phyloP scores from a whole-genome alignment of 2,888 invertebrate genomes.

The Cinara cedri region DNA sequence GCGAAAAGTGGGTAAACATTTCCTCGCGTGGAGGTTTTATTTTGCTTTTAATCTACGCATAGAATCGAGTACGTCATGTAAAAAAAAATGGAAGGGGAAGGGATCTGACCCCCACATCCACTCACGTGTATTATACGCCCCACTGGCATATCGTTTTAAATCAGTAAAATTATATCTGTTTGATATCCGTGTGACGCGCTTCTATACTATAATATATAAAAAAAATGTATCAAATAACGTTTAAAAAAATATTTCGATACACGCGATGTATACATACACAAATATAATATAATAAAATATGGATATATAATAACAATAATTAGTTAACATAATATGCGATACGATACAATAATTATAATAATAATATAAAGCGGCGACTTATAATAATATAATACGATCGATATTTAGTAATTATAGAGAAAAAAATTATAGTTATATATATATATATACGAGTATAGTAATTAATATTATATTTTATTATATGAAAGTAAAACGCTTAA shows the following conservation, averaged over 20 bases:
- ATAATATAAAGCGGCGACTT: slow-evolving; percentile 18
- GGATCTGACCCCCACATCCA: too few species aligned
- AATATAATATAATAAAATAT: too few species aligned
- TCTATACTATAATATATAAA: background rate
- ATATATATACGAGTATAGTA: too few species aligned
- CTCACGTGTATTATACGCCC: too few species aligned
- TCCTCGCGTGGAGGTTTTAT: too few species aligned
- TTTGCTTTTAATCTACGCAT: too few species aligned
- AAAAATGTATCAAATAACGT: slow-evolving; percentile 30
- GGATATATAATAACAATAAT: slow-evolving; percentile 46
- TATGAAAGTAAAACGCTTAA: slow-evolving; percentile 14
- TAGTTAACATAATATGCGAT: slow-evolving; percentile 40
- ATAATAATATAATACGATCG: background rate
- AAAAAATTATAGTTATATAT: too few species aligned
- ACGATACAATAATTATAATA: slow-evolving; percentile 27
- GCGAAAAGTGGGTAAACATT: too few species aligned
- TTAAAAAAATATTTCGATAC: background rate
- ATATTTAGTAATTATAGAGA: slow-evolving; percentile 33
- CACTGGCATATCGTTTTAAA: background rate
- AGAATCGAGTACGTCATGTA: too few species aligned
- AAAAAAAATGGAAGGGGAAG: too few species aligned
- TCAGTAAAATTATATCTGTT: background rate
- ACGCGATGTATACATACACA: too few species aligned
- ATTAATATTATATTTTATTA: slow-evolving; percentile 4
- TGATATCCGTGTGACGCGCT: too few species aligned